Conservation (phyloP, 1,140 invertebrate genomes). For the Diploscapter pachys region DNA sequence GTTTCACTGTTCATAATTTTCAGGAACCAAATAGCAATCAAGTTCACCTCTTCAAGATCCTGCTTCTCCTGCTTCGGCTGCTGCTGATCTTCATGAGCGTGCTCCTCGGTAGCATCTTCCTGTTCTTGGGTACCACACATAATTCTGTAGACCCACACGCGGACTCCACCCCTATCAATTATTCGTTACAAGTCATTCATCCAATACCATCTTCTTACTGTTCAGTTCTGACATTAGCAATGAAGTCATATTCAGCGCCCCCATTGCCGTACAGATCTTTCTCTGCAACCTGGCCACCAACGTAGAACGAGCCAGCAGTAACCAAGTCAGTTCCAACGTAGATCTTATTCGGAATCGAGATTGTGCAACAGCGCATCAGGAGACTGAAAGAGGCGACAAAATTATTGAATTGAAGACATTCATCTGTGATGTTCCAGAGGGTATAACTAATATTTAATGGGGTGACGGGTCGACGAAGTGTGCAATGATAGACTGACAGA, state of each 20-base stretch:
- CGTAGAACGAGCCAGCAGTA: conserved; percentile 43
- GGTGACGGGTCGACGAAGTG: not conserved
- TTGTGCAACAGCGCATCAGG: conserved; percentile 52
- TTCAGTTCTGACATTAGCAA: conserved; percentile 54
- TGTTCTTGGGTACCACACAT: conserved; percentile 40
- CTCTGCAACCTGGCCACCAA: conserved; percentile 27
- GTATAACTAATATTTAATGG: not conserved
- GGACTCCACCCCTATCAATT: conserved; percentile 53
- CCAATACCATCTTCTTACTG: conserved; percentile 40
- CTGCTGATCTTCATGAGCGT: conserved; percentile 5
- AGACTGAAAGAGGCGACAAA: conserved; percentile 39
- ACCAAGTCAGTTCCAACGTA: conserved; percentile 58
- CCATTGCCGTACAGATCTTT: conserved; percentile 48
- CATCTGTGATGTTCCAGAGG: not conserved
- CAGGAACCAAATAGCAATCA: not conserved
- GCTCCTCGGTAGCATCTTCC: conserved; percentile 18
- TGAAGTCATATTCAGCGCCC: conserved; percentile 53
- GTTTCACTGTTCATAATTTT: conserved; percentile 18
- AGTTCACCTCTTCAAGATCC: conserved; percentile 14
- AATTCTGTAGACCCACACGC: conserved; percentile 57
- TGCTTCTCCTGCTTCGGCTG: conserved; percentile 9
- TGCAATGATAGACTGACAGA: not conserved
- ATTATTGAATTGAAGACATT: not conserved
- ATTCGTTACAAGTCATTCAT: conserved; percentile 5
- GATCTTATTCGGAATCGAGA: conserved; percentile 44